Conservation (phyloP, 2,888 invertebrate genomes). For the Eupithecia tripunctaria region DNA sequence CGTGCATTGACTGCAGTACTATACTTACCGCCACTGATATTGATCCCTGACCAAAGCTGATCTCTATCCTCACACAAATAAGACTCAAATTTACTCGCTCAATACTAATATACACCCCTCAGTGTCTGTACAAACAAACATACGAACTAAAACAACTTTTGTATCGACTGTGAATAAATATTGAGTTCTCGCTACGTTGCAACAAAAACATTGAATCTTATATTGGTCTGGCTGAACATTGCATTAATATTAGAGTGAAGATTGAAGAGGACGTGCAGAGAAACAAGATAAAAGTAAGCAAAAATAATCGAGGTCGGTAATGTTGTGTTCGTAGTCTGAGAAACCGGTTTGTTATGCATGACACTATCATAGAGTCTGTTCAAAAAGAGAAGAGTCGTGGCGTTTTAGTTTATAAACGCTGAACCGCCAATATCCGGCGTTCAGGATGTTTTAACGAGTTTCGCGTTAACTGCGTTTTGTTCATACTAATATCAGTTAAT, state of each 20-base stretch:
- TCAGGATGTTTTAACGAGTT: too few species aligned
- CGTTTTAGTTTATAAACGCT: too few species aligned
- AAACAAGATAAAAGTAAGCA: neutral
- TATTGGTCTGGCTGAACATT: neutral
- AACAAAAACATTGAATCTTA: conserved; percentile 26
- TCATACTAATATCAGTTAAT: too few species aligned
- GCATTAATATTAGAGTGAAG: neutral
- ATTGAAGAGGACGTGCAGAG: neutral
- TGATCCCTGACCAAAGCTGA: neutral
- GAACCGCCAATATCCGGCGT: too few species aligned
- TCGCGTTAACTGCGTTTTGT: too few species aligned
- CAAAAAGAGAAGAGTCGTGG: too few species aligned
- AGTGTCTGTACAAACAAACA: conserved; percentile 40
- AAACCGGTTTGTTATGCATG: neutral
- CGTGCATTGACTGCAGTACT: conserved; percentile 21
- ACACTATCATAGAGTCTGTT: too few species aligned
- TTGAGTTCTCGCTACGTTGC: conserved; percentile 35
- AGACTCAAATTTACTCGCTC: neutral
- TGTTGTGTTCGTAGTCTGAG: neutral
- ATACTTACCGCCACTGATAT: neutral
- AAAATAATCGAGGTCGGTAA: neutral
- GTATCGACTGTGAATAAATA: conserved; percentile 46
- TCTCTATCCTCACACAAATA: neutral
- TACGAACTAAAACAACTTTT: conserved; percentile 33
- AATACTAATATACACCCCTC: conserved; percentile 14